Evolutionary conservation across 2,113 vertebrate genomes (phyloP).

Genomic region (Proteles cristata): DNA sequence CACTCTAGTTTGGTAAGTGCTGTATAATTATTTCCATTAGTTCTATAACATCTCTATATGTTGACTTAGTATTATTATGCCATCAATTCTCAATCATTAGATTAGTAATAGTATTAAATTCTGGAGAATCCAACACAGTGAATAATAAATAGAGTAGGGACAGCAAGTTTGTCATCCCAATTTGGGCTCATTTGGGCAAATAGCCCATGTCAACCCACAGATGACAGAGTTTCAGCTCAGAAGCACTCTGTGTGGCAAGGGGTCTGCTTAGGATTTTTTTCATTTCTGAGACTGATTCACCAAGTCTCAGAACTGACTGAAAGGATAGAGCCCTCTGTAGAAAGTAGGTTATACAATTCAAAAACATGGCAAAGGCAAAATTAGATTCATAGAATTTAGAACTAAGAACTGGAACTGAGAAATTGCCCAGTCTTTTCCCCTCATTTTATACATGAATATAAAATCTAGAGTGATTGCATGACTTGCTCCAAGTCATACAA

Average conservation of each 20-base stretch:
- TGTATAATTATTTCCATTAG: constrained; percentile 67
- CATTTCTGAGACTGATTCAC: neutral
- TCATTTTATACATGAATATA: neutral
- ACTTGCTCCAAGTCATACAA: neutral
- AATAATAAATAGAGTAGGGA: neutral
- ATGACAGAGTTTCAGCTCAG: neutral
- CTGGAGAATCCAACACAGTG: neutral
- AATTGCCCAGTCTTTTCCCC: neutral
- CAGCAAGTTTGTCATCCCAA: constrained; percentile 31
- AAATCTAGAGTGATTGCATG: neutral
- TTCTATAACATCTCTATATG: constrained; percentile 40
- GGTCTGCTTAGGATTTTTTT: neutral
- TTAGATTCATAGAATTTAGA: neutral
- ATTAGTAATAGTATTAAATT: constrained; percentile 15
- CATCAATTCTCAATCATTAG: constrained; percentile 57
- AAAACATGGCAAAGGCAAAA: neutral
- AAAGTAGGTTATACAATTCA: neutral
- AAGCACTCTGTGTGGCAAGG: neutral
- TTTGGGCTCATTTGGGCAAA: constrained; percentile 19
- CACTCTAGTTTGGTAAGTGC: constrained; percentile 48
- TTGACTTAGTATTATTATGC: constrained; percentile 56
- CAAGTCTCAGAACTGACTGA: neutral
- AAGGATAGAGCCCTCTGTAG: neutral
- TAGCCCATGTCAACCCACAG: neutral
- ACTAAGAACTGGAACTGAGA: constrained; percentile 17